These are phyloP conservation scores for Onchidella celtica DNA, from an alignment of 2,888 invertebrate genomes.

Conservation along the genomic window DNA sequence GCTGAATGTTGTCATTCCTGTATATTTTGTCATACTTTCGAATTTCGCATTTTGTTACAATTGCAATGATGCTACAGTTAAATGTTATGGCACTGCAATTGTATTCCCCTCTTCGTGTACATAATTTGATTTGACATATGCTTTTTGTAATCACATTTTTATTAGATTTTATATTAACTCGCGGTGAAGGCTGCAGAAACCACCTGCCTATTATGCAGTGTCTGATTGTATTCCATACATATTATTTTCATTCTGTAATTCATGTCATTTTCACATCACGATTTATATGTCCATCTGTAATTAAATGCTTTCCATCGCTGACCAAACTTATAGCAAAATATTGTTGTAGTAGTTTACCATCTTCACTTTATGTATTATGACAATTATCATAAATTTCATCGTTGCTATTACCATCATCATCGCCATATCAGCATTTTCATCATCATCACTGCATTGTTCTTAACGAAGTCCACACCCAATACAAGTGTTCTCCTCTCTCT, in stretches of 20 bases:
- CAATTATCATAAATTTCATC: not conserved
- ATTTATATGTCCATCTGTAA: too few species aligned
- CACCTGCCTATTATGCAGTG: not conserved
- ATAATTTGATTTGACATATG: too few species aligned
- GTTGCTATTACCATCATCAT: not conserved
- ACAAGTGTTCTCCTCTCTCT: not conserved
- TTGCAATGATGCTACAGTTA: too few species aligned
- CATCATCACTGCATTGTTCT: not conserved
- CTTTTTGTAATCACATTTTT: not conserved
- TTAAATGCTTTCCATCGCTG: too few species aligned
- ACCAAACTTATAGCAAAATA: too few species aligned
- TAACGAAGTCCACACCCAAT: not conserved
- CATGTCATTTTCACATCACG: not conserved
- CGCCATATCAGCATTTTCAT: not conserved
- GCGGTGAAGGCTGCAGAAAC: not conserved
- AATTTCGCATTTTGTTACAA: too few species aligned
- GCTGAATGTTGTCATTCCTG: too few species aligned
- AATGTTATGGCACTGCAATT: too few species aligned
- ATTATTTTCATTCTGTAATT: not conserved
- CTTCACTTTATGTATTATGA: not conserved
- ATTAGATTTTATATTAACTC: not conserved
- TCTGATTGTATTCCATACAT: not conserved
- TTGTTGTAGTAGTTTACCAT: too few species aligned
- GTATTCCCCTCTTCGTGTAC: too few species aligned
- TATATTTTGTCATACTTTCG: too few species aligned